Evolutionary conservation across 2,113 vertebrate species (phyloP).

Genomic region (Rostratula benghalensis): DNA sequence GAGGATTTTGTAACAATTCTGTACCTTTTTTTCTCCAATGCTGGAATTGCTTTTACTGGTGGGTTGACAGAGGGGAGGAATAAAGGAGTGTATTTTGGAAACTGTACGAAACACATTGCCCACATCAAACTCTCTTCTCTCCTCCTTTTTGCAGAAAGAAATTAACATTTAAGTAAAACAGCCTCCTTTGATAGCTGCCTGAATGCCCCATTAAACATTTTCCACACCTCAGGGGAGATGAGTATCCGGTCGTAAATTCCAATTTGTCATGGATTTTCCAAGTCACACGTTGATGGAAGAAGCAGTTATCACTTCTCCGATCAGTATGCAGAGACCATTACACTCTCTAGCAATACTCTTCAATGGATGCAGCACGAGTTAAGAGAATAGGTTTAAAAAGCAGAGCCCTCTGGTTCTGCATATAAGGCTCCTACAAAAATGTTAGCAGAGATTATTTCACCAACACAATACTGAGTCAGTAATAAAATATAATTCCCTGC

Average conservation of each 20-base stretch:
- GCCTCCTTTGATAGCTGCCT: not conserved
- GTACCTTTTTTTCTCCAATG: not conserved
- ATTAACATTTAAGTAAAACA: conserved; percentile 26
- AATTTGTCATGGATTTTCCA: conserved; percentile 9
- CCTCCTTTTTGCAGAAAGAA: not conserved
- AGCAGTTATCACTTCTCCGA: not conserved
- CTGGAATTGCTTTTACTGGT: not conserved
- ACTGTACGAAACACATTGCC: not conserved
- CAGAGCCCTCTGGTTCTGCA: not conserved
- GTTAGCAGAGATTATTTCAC: conserved; percentile 5
- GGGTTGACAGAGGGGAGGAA: not conserved
- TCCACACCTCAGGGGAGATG: conserved; percentile 3
- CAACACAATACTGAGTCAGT: not conserved
- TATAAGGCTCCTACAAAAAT: not conserved
- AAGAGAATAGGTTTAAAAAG: not conserved
- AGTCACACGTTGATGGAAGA: not conserved
- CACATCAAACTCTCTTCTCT: not conserved
- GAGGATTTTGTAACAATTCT: not conserved
- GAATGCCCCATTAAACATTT: not conserved
- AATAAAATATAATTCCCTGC: conserved; percentile 4
- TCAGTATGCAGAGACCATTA: conserved; percentile 3
- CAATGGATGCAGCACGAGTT: not conserved
- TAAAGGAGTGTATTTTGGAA: not conserved
- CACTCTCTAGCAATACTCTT: not conserved
- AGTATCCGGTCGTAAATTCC: not conserved